Evolutionary conservation across 2,888 invertebrate species (phyloP).

Genomic region (Eubasilissa splendida): DNA sequence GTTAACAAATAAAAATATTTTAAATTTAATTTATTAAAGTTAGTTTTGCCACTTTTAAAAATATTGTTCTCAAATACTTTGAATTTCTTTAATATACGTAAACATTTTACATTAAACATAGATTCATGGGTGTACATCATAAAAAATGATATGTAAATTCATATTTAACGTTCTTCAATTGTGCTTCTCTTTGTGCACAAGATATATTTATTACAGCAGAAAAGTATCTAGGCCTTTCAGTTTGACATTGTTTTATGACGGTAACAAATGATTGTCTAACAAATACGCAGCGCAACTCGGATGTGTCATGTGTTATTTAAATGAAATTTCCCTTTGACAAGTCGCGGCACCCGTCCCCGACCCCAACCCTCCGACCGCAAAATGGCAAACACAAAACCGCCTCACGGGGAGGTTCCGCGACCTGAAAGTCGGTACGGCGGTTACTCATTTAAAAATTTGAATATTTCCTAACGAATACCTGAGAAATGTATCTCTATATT

Average conservation of each 20-base stretch:
- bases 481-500: too few species aligned
- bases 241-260: conserved; percentile 35
- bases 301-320: conserved; percentile 33
- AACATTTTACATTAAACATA: too few species aligned
- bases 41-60: too few species aligned
- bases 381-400: conserved; percentile 13
- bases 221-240: conserved; percentile 18
- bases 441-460: too few species aligned
- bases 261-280: conserved; percentile 33
- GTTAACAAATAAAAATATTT: too few species aligned
- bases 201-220: conserved; percentile 19
- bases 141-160: too few species aligned
- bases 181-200: conserved; percentile 1
- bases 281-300: conserved; percentile 9
- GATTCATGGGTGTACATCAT: too few species aligned
- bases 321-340: conserved; percentile 34
- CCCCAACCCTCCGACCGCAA: background rate
- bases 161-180: too few species aligned
- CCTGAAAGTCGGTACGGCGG: background rate
- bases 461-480: too few species aligned
- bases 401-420: background rate
- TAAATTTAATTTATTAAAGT: too few species aligned
- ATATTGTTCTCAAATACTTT: too few species aligned
- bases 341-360: background rate
- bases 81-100: too few species aligned